phyloP scores from a whole-genome alignment of 1,140 invertebrate species.

The Pseudomyrmex sp. region DNA sequence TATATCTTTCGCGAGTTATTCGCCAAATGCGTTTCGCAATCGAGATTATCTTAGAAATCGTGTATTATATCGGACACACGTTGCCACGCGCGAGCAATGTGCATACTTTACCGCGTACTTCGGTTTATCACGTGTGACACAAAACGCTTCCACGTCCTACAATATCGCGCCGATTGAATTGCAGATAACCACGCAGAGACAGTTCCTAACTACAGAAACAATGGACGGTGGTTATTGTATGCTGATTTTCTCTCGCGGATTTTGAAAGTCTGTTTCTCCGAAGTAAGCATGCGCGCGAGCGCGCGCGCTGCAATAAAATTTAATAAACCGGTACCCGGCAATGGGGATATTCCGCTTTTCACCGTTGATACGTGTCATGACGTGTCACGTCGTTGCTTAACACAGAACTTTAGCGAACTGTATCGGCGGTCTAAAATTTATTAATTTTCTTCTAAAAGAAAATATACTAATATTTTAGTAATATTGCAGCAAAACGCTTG shows the following conservation, averaged over 20 bases:
- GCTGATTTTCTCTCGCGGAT: slow-evolving; percentile 69
- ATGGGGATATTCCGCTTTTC: slow-evolving; percentile 6
- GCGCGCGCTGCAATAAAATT: slow-evolving; percentile 52
- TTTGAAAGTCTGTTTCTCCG: slow-evolving; percentile 67
- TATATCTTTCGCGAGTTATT: neutral
- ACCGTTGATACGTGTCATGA: neutral
- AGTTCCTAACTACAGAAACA: slow-evolving; percentile 73
- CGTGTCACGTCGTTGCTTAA: slow-evolving; percentile 7
- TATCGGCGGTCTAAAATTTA: too few species aligned
- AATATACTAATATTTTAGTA: too few species aligned
- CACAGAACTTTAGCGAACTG: neutral
- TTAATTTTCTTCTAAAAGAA: too few species aligned
- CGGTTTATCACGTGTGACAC: slow-evolving; percentile 62
- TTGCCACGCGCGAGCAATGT: slow-evolving; percentile 37
- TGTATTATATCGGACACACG: neutral
- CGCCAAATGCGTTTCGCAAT: slow-evolving; percentile 15
- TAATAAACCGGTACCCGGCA: slow-evolving; percentile 46
- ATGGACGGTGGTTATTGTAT: slow-evolving; percentile 74
- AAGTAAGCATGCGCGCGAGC: slow-evolving; percentile 24
- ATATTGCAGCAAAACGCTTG: too few species aligned
- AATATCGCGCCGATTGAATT: slow-evolving; percentile 70
- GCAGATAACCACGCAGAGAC: slow-evolving; percentile 67
- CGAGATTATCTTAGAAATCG: slow-evolving; percentile 19
- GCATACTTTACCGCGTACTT: slow-evolving; percentile 22
- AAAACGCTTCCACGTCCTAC: slow-evolving; percentile 59